Base-by-base conservation (phyloP, 2,797 vertebrate species). In the Benthosema pterotum region DNA sequence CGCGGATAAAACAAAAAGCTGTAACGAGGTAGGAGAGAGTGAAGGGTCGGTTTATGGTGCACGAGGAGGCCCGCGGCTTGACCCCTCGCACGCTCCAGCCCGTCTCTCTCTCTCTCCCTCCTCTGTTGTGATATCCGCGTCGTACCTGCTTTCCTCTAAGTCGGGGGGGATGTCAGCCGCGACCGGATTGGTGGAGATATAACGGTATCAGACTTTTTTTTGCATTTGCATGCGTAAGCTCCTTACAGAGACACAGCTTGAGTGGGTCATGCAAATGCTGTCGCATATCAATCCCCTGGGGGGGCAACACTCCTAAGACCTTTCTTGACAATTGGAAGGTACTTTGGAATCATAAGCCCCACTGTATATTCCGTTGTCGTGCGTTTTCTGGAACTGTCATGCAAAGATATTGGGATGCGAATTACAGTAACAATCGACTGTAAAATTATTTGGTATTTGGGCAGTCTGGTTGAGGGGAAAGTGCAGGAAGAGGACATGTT, bases 231-330 rank as follows among this genome's bases (percentile, higher is more conserved):
- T 56, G 64, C 66, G n/a, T 62, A 25, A 67, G 68, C 72, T 76
- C 65, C 56, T 63, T 68, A 47, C 52, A 60, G n/a, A 52, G 4
- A 32, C 69, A 60, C 67, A 58, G 68, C 56, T 53, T 70, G 71
- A 59, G 67, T 62, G 71, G 79, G 76, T 74, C 72, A 75, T 51
- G 58, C 67, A 74, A 81, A 82, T 74, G 85, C 78, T 77, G 78
- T 86, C 75, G 77, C 69, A 72, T 70, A 75, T 77, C 77, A 77
- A 61, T 81, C 72, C 72, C 60, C n/a, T n/a, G n/a, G n/a, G 66
- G 74, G 48, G 62, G 63, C 55, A 69, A 69, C 65, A 22, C 57
- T 58, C 22, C 56, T 78, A 72, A 79, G 54, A 63, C 11, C 67
- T 67, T 74, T 74, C 59, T 66, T 77, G 73, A 74, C 66, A 72